Conservation (phyloP, 2,888 invertebrate genomes). For the Napeogenes sylphis region DNA sequence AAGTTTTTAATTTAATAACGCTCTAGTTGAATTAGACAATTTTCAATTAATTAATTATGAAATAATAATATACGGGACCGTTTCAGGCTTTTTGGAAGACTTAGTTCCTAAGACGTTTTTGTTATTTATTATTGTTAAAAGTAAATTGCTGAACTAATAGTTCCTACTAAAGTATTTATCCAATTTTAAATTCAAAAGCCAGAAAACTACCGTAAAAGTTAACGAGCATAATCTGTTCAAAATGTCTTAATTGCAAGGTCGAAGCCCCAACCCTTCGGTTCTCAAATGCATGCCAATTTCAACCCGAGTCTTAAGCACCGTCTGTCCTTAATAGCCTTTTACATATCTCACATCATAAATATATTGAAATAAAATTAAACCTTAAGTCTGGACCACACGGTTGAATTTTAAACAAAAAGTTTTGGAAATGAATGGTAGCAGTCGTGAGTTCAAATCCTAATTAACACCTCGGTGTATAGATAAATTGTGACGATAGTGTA, state of each 20-base stretch:
- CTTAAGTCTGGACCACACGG: conserved; percentile 35
- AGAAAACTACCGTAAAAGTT: conserved; percentile 13
- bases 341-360: conserved; percentile 62
- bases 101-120: too few relatives aligned
- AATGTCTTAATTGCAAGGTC: conserved; percentile 61
- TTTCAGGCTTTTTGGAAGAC: too few relatives aligned
- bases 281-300: conserved; percentile 63
- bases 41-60: too few relatives aligned
- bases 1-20: too few relatives aligned
- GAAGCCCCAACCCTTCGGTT: conserved; percentile 54
- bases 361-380: conserved; percentile 31
- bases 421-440: conserved; percentile 50
- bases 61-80: too few relatives aligned
- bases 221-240: conserved; percentile 27
- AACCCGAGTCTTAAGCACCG: conserved; percentile 66
- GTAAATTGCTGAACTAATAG: too few relatives aligned
- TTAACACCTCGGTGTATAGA: conserved; percentile 72
- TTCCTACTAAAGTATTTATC: too few relatives aligned
- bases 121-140: too few relatives aligned
- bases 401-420: conserved; percentile 23
- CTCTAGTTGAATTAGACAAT: too few relatives aligned
- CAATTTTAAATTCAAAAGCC: conserved; percentile 10
- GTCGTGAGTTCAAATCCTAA: conserved; percentile 75
- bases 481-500: conserved; percentile 70
- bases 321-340: conserved; percentile 65